Evolutionary conservation across 2,113 vertebrate species (phyloP).

Genomic region (Mobula hypostoma): DNA sequence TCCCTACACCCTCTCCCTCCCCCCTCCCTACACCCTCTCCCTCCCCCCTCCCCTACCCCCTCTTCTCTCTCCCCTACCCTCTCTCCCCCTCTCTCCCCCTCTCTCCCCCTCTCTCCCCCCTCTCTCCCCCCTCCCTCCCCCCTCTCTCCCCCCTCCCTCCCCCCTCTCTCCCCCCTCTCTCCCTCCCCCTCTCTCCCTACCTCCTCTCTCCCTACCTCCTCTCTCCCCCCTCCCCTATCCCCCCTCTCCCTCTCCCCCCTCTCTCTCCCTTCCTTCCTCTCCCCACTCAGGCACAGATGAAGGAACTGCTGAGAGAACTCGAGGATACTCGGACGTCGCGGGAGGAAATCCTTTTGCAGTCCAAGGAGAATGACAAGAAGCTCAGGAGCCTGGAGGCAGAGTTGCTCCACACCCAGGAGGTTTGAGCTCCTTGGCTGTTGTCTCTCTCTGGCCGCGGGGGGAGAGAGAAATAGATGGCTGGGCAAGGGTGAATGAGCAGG

Average conservation of each 20-base stretch:
- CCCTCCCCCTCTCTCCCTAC: neutral
- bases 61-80: fast-evolving
- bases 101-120: too few relatives aligned
- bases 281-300: slow-evolving; percentile 67
- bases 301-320: slow-evolving; percentile 74
- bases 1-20: too few relatives aligned
- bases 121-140: fast-evolving
- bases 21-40: too few relatives aligned
- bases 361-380: slow-evolving; percentile 74
- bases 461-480: too few relatives aligned
- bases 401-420: slow-evolving; percentile 75
- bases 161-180: neutral
- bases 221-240: neutral
- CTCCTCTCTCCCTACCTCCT: neutral
- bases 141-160: fast-evolving
- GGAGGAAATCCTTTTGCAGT: slow-evolving; percentile 67
- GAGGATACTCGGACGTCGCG: slow-evolving; percentile 67
- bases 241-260: fast-evolving
- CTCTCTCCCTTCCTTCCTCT: neutral
- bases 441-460: too few relatives aligned
- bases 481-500: too few relatives aligned
- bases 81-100: neutral
- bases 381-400: slow-evolving; percentile 77
- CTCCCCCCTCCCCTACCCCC: too few relatives aligned
- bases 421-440: slow-evolving; percentile 36